phyloP scores from a whole-genome alignment of 1,140 invertebrate species.

The Scaptodrosophila lebanonensis region DNA sequence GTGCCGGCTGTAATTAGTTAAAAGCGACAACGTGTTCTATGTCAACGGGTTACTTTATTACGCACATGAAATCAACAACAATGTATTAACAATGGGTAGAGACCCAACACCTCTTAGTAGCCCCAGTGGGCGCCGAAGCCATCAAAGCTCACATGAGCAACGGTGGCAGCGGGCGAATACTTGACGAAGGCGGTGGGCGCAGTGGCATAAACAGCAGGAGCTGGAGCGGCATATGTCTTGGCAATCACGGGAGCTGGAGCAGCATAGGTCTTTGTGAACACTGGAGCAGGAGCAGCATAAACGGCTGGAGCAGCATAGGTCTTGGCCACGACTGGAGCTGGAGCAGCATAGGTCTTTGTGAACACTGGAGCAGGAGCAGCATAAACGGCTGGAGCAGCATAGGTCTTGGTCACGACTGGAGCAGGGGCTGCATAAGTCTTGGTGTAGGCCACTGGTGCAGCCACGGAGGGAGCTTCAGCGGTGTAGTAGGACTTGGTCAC shows the following conservation, averaged over 20 bases:
- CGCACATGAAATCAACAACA: conserved; percentile 48
- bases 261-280: conserved; percentile 45
- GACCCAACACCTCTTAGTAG: conserved; percentile 65
- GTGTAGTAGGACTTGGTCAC: conserved; percentile 55
- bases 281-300: conserved; percentile 44
- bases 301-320: conserved; percentile 21
- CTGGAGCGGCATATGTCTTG: conserved; percentile 50
- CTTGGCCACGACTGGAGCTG: conserved; percentile 51
- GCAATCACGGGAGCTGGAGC: conserved; percentile 39
- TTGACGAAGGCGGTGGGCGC: conserved; percentile 69
- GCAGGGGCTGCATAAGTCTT: conserved; percentile 44
- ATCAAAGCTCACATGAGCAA: conserved; percentile 79
- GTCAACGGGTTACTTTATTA: conserved; percentile 38
- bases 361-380: conserved; percentile 31
- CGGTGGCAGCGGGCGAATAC: conserved; percentile 79
- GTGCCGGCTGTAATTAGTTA: conserved; percentile 27
- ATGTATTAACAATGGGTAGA: conserved; percentile 38
- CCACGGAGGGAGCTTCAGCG: conserved; percentile 68
- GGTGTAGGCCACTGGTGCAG: conserved; percentile 32
- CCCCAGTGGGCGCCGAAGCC: conserved; percentile 79
- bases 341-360: conserved; percentile 37
- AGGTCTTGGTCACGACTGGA: conserved; percentile 23
- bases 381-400: conserved; percentile 52
- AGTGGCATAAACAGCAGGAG: conserved; percentile 60
- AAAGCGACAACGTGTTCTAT: conserved; percentile 32